Evolutionary conservation across 2,888 invertebrate genomes (phyloP), one percentile per base, ranked within the genome.

Genomic region (Merodon equestris): DNA sequence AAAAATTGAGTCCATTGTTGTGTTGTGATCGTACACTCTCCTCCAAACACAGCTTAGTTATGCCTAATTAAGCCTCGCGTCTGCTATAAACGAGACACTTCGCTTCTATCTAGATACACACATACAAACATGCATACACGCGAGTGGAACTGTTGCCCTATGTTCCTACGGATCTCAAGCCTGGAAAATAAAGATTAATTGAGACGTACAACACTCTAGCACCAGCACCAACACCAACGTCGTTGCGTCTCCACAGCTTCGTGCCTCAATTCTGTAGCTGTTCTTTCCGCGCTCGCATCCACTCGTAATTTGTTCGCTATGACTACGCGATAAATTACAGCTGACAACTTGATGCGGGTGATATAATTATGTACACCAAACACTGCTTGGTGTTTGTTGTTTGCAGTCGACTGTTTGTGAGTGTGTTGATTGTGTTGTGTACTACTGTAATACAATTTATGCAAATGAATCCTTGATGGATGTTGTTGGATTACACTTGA

Each of bases 321-420:
- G 73, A 67, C 68, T 73, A 42, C 64, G 68, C 75, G 70, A 76
- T 76, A 76, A 70, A 70, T 71, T 74, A 79, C 64, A 64, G 56
- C 74, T 70, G 74, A 70, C 74, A 79, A 79, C 79, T 70, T 70
- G 79, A 79, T 79, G 79, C 79, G 79, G 79, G 79, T 63, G 74
- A 79, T 79, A 74, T 70, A 79, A 74, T 74, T 79, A 68, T 72
- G n/a, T n/a, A 77, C 63, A 63, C 61, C 61, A 54, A 27, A 27
- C 27, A 27, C 27, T 27, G 27, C 27, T 27, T 27, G 27, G 54
- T 56, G 51, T 36, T 68, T 51, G 54, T 38, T 14, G 47, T 18
- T 42, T 42, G 42, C 9, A 10, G 40, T 50, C 15, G 45, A 56
- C 40, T 67, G 54, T 61, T 61, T 67, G 50, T 68, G 60, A 75